Evolutionary conservation across 2,797 vertebrate species (phyloP), one percentile per base, ranked within the genome.

Genomic region (Darevskia nairensis): DNA sequence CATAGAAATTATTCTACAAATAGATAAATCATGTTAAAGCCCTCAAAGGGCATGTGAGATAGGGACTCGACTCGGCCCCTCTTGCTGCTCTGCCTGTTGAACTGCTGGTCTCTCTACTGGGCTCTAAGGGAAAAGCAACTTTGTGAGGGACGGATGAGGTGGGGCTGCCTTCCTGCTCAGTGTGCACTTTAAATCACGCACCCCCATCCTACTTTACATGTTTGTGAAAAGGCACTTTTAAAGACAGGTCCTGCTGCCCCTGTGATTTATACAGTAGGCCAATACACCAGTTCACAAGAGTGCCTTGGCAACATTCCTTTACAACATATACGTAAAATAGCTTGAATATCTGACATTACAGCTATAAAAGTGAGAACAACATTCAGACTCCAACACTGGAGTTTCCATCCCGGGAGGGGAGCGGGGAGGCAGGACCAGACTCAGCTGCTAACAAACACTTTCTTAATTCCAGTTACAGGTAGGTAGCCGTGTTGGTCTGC

Each of bases 361-460:
- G 68, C 4, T 78, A 46, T 15, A 35, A 46, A 88, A 17, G 1
- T 64, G 44, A 80, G 83, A 88, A 89, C 69, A 92, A 72, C 59
- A 75, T 50, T 71, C n/a, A 79, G 32, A 13, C 27, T 71, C 27
- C 11, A 25, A 9, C n/a, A n/a, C 0, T 0, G 80, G 84, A 71
- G 75, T 1, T 35, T 79, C 82, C 44, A 82, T 82, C n/a, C 3
- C 39, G 39, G 39, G 39, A 3, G 27, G 1, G 29, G 11, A 2
- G 3, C 64, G 13, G 0, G 1, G 1, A 1, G 44, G 44, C 44
- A 46, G 10, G 2, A 11, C 46, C 46, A 46, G 11, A 1, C 2
- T 59, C 68, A 39, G 15, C 29, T 27, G 1, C 82, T 74, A 23
- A 13, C 72, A 9, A 87, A 13, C 25, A 55, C 1, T 2, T 2